Base-by-base conservation (phyloP, 2,113 vertebrate species). In the Chelonoidis abingdonii region DNA sequence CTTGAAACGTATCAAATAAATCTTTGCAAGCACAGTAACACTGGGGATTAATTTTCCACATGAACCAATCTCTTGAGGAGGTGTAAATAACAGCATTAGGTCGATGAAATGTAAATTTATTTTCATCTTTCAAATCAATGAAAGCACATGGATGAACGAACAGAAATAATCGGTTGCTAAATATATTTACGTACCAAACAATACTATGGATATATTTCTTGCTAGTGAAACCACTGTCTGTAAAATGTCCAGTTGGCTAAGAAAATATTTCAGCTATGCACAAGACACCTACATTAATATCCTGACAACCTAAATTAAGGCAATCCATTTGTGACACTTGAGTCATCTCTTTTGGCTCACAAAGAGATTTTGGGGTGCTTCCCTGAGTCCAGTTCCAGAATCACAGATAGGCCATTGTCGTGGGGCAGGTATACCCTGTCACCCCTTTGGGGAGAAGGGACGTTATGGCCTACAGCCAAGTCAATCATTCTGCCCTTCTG, bases 71-170 rank as follows among this genome's bases (percentile, higher is more conserved):
- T 81, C 13, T 10, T 69, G 54, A 59, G 69, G 10, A 93, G 4
- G 7, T 84, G 2, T 76, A 87, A 79, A 29, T 56, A 17, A 35
- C 90, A 11, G 10, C 41, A 87, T 27, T 89, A 24, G 69, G 5
- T 41, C 62, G 22, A 22, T 47, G 31, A 93, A 92, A 35, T 84
- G 54, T 4, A 76, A 80, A 59, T 1, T n/a, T 38, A 78, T 92
- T 93, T 93, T 21, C 41, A 50, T 90, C 91, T 94, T 94, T 93
- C 56, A 89, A 47, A 90, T 62, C 56, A 59, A 19, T 62, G 59
- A 92, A 90, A 2, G 35, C 89, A 89, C 85, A 84, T 41, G 38
- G 82, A 65, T 59, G 27, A 95, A 54, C 54, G 92, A 93, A 62
- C 59, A 89, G 69, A 80, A 92, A 86, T 82, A 93, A 96, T 59